Evolutionary conservation across 2,797 vertebrate species (phyloP).

Genomic region (Apogon talboti): DNA sequence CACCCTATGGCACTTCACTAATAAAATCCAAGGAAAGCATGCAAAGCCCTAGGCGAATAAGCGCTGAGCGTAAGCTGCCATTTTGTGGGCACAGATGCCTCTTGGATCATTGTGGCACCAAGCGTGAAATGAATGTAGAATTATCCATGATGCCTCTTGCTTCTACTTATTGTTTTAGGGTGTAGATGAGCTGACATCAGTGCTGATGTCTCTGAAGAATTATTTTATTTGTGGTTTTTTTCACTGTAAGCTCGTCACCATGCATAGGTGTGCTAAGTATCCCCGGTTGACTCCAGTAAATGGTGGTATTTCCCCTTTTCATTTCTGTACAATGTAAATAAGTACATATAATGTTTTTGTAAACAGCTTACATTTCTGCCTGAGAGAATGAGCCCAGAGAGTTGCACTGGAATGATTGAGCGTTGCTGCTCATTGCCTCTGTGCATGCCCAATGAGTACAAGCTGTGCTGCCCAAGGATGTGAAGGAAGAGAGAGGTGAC

Average conservation of each 20-base stretch:
- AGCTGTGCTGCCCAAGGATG: conserved; percentile 55
- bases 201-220: conserved; percentile 43
- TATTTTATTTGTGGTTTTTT: conserved; percentile 33
- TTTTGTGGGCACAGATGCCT: conserved; percentile 77
- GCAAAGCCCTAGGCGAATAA: conserved; percentile 54
- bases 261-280: conserved; percentile 37
- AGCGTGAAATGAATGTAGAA: conserved; percentile 81
- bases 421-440: conserved; percentile 48
- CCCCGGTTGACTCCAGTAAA: conserved; percentile 29
- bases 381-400: conserved; percentile 45
- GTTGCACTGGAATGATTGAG: conserved; percentile 57
- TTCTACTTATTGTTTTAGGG: conserved; percentile 68
- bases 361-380: conserved; percentile 47
- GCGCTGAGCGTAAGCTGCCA: conserved; percentile 65
- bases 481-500: conserved; percentile 19
- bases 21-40: conserved; percentile 70
- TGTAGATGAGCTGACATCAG: conserved; percentile 66
- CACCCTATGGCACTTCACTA: conserved; percentile 54
- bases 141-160: conserved; percentile 66
- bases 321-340: conserved; percentile 41
- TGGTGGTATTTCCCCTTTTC: conserved; percentile 41
- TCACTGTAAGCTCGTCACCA: conserved; percentile 10
- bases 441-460: conserved; percentile 52
- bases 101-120: conserved; percentile 73
- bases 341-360: conserved; percentile 43